A percentile compares a stretch with the other conserved stretches of the same genome.
Conservation (phyloP, 1,140 invertebrate species). For the Plectrocnemia conspersa region DNA sequence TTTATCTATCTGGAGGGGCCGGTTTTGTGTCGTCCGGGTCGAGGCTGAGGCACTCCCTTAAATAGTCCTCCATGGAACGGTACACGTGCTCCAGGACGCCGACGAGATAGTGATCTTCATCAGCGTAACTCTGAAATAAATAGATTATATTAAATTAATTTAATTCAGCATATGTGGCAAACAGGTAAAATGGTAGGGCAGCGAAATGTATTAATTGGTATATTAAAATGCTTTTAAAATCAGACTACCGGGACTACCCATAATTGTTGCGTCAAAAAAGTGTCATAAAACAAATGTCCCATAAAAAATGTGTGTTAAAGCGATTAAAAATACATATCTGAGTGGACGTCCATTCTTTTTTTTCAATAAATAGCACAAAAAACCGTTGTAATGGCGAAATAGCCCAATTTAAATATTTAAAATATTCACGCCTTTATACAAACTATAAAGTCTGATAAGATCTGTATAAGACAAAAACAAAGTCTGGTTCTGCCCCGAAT, state of each 20-base stretch:
- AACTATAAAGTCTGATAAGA: no score
- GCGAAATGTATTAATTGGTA: not conserved
- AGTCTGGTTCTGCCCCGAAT: no score
- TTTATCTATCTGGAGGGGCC: conserved; percentile 51
- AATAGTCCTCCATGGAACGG: conserved; percentile 79
- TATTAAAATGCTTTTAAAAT: no score
- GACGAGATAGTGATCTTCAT: conserved; percentile 71
- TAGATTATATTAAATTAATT: conserved; percentile 1
- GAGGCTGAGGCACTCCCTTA: conserved; percentile 76
- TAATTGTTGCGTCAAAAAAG: not conserved
- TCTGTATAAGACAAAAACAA: no score
- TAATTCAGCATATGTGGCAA: not conserved
- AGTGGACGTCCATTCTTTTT: no score
- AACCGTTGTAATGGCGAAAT: no score
- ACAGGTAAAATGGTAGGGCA: conserved; percentile 18
- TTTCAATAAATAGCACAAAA: no score
- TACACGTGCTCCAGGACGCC: conserved; percentile 79
- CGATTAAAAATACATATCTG: no score
- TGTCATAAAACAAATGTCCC: not conserved
- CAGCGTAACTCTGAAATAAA: conserved; percentile 68
- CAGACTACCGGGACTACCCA: no score
- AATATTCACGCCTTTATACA: no score
- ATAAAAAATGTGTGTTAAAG: no score
- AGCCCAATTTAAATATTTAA: no score
- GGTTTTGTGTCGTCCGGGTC: conserved; percentile 63